phyloP scores from a whole-genome alignment of 2,888 invertebrate genomes.

The Smittia aterrima region DNA sequence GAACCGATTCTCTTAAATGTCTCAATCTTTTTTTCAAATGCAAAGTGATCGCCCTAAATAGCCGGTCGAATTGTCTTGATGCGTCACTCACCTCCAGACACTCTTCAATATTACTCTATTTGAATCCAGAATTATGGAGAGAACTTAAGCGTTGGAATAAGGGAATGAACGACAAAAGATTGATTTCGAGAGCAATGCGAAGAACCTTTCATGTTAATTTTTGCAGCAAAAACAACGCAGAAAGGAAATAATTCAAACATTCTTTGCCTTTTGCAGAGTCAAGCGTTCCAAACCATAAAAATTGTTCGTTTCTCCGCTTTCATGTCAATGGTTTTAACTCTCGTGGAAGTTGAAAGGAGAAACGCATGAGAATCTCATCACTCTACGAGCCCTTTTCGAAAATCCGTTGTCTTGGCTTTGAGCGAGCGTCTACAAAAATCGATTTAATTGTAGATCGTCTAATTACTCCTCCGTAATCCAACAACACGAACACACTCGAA shows the following conservation, averaged over 20 bases:
- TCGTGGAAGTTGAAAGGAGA: too few relatives aligned
- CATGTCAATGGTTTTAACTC: too few relatives aligned
- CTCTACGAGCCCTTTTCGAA: background rate
- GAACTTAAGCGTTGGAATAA: background rate
- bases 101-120: too few relatives aligned
- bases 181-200: background rate
- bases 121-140: background rate
- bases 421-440: background rate
- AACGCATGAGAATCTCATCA: too few relatives aligned
- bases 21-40: slow-evolving; percentile 27
- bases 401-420: background rate
- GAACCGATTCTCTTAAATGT: slow-evolving; percentile 8
- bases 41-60: background rate
- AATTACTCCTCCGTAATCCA: background rate
- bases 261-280: slow-evolving; percentile 23
- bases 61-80: background rate
- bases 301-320: background rate
- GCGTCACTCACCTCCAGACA: background rate
- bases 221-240: background rate
- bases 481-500: background rate
- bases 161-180: background rate
- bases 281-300: slow-evolving; percentile 1
- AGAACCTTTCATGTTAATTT: background rate
- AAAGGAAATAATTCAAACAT: slow-evolving; percentile 14
- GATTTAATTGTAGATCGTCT: background rate